Evolutionary conservation across 2,888 invertebrate species (phyloP).

Genomic region (Parthenolecanium corni): DNA sequence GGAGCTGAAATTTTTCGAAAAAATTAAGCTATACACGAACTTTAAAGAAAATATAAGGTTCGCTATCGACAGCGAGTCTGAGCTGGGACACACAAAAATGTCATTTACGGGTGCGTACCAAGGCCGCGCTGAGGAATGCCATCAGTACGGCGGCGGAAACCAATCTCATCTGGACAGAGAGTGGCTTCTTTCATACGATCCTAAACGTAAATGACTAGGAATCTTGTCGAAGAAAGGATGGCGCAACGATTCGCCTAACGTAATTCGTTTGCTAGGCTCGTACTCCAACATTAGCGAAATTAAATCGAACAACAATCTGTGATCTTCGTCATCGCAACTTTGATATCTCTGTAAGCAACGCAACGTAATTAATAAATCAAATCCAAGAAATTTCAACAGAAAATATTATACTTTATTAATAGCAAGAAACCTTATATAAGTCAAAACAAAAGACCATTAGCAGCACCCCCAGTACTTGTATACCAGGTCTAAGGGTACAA

Average conservation of each 20-base stretch:
- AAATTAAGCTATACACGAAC: too few relatives aligned
- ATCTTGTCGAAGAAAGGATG: constrained; percentile 90
- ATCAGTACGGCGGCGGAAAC: constrained; percentile 17
- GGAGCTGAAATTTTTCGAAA: neutral
- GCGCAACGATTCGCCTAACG: constrained; percentile 71
- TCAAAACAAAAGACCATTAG: too few relatives aligned
- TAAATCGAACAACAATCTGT: constrained; percentile 86
- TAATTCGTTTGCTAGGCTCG: constrained; percentile 82
- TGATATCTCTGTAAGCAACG: constrained; percentile 65
- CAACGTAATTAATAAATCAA: neutral
- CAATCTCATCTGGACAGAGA: constrained; percentile 56
- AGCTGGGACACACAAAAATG: too few relatives aligned
- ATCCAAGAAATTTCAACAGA: neutral
- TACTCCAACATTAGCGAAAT: constrained; percentile 93
- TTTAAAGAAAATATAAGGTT: too few relatives aligned
- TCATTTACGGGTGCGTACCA: too few relatives aligned
- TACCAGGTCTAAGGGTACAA: too few relatives aligned
- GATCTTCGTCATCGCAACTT: constrained; percentile 75
- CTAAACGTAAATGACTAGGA: constrained; percentile 61
- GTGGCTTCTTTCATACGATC: constrained; percentile 50
- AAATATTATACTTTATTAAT: too few relatives aligned
- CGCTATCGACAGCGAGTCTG: too few relatives aligned
- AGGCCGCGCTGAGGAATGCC: too few relatives aligned
- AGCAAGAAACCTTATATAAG: too few relatives aligned
- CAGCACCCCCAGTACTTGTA: too few relatives aligned